Evolutionary conservation across 2,797 vertebrate genomes (phyloP).

Genomic region (Thaleichthys pacificus): DNA sequence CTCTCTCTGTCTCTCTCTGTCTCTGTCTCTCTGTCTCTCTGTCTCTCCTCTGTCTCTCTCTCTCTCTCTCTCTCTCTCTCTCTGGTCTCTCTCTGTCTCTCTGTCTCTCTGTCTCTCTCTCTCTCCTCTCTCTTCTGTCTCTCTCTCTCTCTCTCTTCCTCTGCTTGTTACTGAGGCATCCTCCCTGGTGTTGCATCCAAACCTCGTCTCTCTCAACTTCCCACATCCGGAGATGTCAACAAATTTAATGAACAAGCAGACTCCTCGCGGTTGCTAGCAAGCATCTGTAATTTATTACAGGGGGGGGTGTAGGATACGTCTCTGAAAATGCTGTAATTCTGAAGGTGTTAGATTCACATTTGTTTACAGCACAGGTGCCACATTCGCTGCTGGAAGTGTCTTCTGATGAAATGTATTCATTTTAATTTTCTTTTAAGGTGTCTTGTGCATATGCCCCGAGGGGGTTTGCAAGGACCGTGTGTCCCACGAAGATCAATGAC

Average conservation of each 20-base stretch:
- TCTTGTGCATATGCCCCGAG: not conserved
- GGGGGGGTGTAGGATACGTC: not conserved
- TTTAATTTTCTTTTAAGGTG: not conserved
- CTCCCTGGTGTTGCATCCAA: constrained; percentile 21
- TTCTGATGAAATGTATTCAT: not conserved
- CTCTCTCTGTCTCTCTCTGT: too few relatives aligned
- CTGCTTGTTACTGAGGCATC: constrained; percentile 34
- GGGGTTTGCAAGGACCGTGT: not conserved
- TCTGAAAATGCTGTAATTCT: constrained; percentile 17
- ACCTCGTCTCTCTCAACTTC: constrained; percentile 21
- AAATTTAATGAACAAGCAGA: constrained; percentile 36
- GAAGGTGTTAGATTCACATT: constrained; percentile 18
- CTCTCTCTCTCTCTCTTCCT: constrained; percentile 39
- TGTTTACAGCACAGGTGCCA: constrained; percentile 13
- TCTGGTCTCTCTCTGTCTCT: too few relatives aligned
- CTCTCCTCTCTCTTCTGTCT: too few relatives aligned
- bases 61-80: not conserved
- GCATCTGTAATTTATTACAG: constrained; percentile 25
- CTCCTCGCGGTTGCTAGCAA: constrained; percentile 19
- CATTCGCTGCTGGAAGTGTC: constrained; percentile 18
- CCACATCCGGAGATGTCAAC: constrained; percentile 37
- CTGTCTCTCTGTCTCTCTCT: too few relatives aligned
- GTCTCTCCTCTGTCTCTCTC: not conserved
- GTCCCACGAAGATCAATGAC: not conserved
- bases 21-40: not conserved